Evolutionary conservation across 2,888 invertebrate species (phyloP).

Genomic region (Tipula confusa): DNA sequence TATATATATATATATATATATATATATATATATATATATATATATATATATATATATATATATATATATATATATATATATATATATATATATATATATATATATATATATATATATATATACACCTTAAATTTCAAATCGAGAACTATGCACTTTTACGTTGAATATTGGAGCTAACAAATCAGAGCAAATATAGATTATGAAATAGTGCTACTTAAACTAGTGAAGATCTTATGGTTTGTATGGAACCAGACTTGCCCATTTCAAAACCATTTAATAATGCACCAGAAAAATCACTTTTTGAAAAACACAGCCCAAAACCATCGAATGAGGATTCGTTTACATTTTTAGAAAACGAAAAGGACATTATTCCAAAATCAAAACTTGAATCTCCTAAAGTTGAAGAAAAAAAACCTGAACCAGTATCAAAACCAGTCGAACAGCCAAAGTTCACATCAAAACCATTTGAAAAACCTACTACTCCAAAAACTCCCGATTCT

Average conservation of each 20-base stretch:
- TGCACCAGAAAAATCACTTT: neutral
- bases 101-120: too few species aligned
- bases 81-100: too few species aligned
- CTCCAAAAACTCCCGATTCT: neutral
- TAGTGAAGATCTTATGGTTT: too few species aligned
- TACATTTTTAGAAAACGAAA: constrained; percentile 5
- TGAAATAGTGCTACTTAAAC: too few species aligned
- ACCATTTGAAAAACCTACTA: neutral
- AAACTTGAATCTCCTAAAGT: constrained; percentile 26
- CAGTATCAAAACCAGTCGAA: neutral
- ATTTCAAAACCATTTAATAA: neutral
- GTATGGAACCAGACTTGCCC: neutral
- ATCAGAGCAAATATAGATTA: too few species aligned
- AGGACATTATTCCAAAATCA: neutral
- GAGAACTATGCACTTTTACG: too few species aligned
- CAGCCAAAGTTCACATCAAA: neutral
- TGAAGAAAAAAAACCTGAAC: neutral
- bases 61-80: too few species aligned
- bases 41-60: too few species aligned
- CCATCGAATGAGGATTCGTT: neutral
- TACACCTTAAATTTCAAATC: too few species aligned
- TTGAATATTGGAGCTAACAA: too few species aligned
- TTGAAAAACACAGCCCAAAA: neutral
- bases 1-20: too few species aligned
- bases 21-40: too few species aligned